phyloP scores from a whole-genome alignment of 2,797 vertebrate genomes.

The Rhynchonycteris naso region DNA sequence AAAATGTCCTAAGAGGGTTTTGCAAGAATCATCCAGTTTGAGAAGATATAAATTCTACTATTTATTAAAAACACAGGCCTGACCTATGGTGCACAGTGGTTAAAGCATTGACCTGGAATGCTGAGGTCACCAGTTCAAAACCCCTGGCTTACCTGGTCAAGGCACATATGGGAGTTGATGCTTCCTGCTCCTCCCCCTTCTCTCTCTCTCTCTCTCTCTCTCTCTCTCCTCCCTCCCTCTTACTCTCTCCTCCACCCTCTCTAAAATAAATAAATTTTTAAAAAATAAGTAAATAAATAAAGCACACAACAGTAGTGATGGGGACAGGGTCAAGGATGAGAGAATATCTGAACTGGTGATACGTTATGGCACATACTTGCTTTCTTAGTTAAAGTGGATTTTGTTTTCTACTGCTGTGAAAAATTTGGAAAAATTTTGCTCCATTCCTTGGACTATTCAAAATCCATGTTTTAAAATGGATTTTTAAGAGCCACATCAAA shows the following conservation, averaged over 20 bases:
- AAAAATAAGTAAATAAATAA: too few relatives aligned
- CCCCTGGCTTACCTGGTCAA: too few relatives aligned
- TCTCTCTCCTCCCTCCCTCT: too few relatives aligned
- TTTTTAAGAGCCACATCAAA: conserved; percentile 37
- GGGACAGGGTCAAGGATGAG: not conserved
- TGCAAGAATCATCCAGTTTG: not conserved
- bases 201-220: too few relatives aligned
- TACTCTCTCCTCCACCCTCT: too few relatives aligned
- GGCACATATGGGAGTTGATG: too few relatives aligned
- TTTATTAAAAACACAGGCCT: not conserved
- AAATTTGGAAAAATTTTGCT: conserved; percentile 12
- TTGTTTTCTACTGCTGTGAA: conserved; percentile 22
- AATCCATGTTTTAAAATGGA: conserved; percentile 14
- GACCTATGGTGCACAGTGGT: too few relatives aligned
- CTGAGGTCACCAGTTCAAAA: too few relatives aligned
- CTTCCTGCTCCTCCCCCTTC: too few relatives aligned
- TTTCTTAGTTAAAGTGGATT: conserved; percentile 4
- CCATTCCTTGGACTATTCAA: not conserved
- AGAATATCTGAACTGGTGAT: not conserved
- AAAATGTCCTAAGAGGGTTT: not conserved
- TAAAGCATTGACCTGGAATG: too few relatives aligned
- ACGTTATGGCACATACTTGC: not conserved
- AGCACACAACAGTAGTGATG: not conserved
- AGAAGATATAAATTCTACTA: not conserved
- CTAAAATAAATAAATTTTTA: too few relatives aligned